phyloP scores from a whole-genome alignment of 1,140 invertebrate species.

The Ips typographus region DNA sequence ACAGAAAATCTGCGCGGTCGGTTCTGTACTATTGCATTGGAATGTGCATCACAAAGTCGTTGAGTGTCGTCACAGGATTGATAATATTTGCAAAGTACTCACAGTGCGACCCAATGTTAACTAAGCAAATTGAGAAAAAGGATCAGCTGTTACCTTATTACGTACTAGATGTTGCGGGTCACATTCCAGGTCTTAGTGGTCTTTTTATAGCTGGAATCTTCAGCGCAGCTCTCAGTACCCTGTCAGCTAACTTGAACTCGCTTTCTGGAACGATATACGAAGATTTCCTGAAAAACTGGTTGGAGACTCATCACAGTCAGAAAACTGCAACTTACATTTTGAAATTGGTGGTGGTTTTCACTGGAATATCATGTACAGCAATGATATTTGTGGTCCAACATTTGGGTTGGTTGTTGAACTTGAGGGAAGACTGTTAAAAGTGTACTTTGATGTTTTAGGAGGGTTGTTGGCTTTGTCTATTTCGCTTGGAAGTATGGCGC shows the following conservation, averaged over 20 bases:
- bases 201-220: conserved; percentile 68
- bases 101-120: conserved; percentile 69
- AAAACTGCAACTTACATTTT: conserved; percentile 53
- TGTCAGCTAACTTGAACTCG: conserved; percentile 67
- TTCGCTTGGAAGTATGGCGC: conserved; percentile 64
- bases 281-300: conserved; percentile 59
- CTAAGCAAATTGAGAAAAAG: conserved; percentile 55
- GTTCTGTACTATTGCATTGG: not conserved
- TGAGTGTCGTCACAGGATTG: conserved; percentile 64
- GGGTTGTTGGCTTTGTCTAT: conserved; percentile 61
- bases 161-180: conserved; percentile 58
- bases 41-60: conserved; percentile 52
- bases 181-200: conserved; percentile 59
- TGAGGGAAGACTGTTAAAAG: not conserved
- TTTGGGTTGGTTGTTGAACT: conserved; percentile 53
- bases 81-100: conserved; percentile 73
- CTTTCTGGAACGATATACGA: conserved; percentile 67
- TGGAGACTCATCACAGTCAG: conserved; percentile 52
- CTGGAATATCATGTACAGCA: conserved; percentile 58
- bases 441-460: not conserved
- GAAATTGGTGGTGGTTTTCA: conserved; percentile 60
- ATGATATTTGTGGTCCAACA: conserved; percentile 64
- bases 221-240: conserved; percentile 67
- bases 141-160: conserved; percentile 58
- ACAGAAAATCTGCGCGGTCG: not conserved